A percentile compares a stretch with the other conserved stretches of the same genome.
Evolutionary conservation across 92 coral and sea anemone genomes (phyloP).

Genomic region (Actinernus sp.): DNA sequence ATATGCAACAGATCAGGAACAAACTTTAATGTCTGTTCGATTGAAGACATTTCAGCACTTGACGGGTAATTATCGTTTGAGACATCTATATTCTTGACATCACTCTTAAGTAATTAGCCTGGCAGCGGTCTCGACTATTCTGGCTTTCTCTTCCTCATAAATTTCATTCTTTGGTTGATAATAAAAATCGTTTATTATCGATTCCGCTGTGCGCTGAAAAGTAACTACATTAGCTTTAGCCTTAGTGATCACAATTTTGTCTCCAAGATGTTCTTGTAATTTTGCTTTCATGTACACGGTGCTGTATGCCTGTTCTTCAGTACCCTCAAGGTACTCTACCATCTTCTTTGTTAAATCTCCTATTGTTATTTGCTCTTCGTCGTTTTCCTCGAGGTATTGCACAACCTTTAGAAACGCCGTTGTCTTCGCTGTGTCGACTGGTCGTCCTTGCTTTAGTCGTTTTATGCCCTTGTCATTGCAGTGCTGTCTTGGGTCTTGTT

Average conservation of each 20-base stretch:
- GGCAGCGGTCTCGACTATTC: conserved; percentile 44
- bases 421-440: conserved; percentile 26
- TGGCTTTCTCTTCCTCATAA: conserved; percentile 6
- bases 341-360: conserved; percentile 8
- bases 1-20: conserved; percentile 43
- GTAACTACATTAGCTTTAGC: conserved; percentile 52
- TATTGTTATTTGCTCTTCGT: conserved; percentile 50
- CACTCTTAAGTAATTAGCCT: conserved; percentile 48
- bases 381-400: conserved; percentile 49
- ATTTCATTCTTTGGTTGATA: conserved; percentile 17
- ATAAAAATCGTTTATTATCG: conserved; percentile 24
- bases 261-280: conserved; percentile 65
- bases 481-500: conserved; percentile 4
- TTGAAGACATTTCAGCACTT: conserved; percentile 31
- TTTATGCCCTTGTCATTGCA: too few relatives aligned
- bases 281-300: conserved; percentile 44
- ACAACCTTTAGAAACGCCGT: conserved; percentile 46
- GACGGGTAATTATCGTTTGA: conserved; percentile 45
- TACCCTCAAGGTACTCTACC: conserved; percentile 20
- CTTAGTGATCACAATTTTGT: conserved; percentile 38
- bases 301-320: conserved; percentile 32
- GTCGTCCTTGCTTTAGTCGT: conserved; percentile 64
- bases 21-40: conserved; percentile 41
- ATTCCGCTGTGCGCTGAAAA: conserved; percentile 23
- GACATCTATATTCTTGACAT: conserved; percentile 35